These are phyloP conservation scores for Forficula auricularia DNA, from an alignment of 1,140 invertebrate species.

Conservation along the genomic window DNA sequence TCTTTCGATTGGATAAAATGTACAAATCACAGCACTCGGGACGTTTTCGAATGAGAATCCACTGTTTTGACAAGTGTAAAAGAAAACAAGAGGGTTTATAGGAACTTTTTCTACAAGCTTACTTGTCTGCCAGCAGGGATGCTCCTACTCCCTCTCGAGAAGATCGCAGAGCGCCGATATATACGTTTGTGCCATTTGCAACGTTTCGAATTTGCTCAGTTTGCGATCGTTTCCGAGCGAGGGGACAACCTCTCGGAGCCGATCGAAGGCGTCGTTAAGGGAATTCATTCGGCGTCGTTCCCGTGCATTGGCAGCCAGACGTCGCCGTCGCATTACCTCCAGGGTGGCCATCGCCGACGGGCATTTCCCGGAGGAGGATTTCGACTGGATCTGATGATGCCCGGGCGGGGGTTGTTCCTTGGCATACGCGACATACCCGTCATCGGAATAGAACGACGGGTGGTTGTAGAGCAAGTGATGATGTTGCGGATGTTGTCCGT, in stretches of 20 bases:
- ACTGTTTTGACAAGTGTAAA: too few relatives aligned
- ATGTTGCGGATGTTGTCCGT: not conserved
- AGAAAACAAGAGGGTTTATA: too few relatives aligned
- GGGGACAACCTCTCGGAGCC: constrained; percentile 62
- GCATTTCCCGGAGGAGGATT: not conserved
- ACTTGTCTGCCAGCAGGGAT: too few relatives aligned
- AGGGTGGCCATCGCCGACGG: not conserved
- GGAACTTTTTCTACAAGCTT: too few relatives aligned
- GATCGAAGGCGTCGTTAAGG: constrained; percentile 65
- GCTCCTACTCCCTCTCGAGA: constrained; percentile 19
- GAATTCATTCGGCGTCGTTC: constrained; percentile 67
- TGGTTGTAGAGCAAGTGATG: not conserved
- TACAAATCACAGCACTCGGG: too few relatives aligned
- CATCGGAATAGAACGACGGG: not conserved
- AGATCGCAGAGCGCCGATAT: constrained; percentile 54
- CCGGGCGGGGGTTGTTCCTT: not conserved
- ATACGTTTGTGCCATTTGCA: constrained; percentile 78
- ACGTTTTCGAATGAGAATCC: too few relatives aligned
- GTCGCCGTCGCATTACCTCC: constrained; percentile 38
- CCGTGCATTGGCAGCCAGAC: constrained; percentile 57
- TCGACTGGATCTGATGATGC: not conserved
- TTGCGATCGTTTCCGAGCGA: constrained; percentile 57
- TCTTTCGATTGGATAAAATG: too few relatives aligned
- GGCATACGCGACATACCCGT: not conserved
- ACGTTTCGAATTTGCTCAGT: constrained; percentile 70